These are phyloP conservation scores for Charanyca ferruginea DNA, from an alignment of 2,888 invertebrate species.

Conservation along the genomic window DNA sequence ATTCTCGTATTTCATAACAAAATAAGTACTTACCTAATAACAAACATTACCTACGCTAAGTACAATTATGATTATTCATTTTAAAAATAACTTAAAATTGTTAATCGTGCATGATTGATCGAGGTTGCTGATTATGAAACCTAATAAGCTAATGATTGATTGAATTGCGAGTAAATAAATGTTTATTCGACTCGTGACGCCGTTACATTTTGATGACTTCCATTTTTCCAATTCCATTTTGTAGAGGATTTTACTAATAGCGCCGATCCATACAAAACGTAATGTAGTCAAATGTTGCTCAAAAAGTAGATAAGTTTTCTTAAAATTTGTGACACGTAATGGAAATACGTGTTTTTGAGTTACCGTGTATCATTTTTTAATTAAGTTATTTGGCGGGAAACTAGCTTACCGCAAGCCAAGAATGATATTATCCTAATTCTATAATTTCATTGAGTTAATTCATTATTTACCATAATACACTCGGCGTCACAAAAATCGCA, in stretches of 20 bases:
- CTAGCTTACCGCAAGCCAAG: too few relatives aligned
- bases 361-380: not conserved
- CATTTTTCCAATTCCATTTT: too few relatives aligned
- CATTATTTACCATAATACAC: too few relatives aligned
- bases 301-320: too few relatives aligned
- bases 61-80: not conserved
- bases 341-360: not conserved
- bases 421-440: too few relatives aligned
- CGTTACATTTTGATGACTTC: conserved; percentile 7
- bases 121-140: conserved; percentile 31
- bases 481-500: too few relatives aligned
- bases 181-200: conserved; percentile 11
- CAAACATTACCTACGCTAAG: conserved; percentile 16
- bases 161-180: not conserved
- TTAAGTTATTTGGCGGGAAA: too few relatives aligned
- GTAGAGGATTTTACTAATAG: too few relatives aligned
- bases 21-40: conserved; percentile 1
- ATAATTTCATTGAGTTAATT: too few relatives aligned
- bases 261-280: too few relatives aligned
- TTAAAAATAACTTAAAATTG: conserved; percentile 9
- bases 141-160: conserved; percentile 19
- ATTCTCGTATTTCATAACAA: conserved; percentile 23
- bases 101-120: conserved; percentile 15
- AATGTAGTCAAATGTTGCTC: too few relatives aligned
- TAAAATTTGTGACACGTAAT: not conserved